Base-by-base conservation (phyloP, 64 coral and sea anemone species). In the Pocillopora damicornis region DNA sequence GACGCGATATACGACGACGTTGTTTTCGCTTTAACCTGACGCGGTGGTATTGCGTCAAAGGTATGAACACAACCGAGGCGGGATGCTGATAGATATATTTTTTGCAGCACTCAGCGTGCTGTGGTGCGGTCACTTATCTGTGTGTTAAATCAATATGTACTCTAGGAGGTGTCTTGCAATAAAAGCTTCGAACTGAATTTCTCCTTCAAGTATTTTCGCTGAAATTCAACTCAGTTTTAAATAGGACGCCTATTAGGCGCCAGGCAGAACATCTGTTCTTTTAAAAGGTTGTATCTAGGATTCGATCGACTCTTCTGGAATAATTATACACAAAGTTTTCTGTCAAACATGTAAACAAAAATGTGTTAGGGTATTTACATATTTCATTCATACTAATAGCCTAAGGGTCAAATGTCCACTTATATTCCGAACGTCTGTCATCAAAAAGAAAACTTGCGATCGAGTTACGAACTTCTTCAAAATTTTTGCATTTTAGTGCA, bases 331-430 rank as follows among this genome's bases (percentile, higher is more conserved):
- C 71, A 26, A 20, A 85, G 81, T 7, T 51, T 85, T 11, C 51
- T 18, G 64, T 85, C 81, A 85, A 85, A 73, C 81, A 58, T 13
- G 13, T 85, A 85, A 85, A 85, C 81, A 51, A 73, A 71, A 34
- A 42, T 79, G 56, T 22, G 64, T 85, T 85, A 8, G 20, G 16
- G 16, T 85, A 85, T 85, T 85, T 85, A 85, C 81, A 85, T 85
- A 72, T 85, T 85, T 68, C 63, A 85, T 85, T 85, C 37, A 58
- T 14, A 13, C 17, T 85, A 85, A 85, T 85, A 72, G 65, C 81
- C 16, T 51, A 73, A 23, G 63, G 65, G 62, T 73, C 81, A 85
- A 85, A 69, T 85, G 65, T 73, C 15, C 72, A 22, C 65, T 35
- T n/a, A 11, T 58, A 85, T 22, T 73, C 37, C 51, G 23, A 10